phyloP scores from a whole-genome alignment of 2,113 vertebrate genomes.

The Puffinus mauretanicus region DNA sequence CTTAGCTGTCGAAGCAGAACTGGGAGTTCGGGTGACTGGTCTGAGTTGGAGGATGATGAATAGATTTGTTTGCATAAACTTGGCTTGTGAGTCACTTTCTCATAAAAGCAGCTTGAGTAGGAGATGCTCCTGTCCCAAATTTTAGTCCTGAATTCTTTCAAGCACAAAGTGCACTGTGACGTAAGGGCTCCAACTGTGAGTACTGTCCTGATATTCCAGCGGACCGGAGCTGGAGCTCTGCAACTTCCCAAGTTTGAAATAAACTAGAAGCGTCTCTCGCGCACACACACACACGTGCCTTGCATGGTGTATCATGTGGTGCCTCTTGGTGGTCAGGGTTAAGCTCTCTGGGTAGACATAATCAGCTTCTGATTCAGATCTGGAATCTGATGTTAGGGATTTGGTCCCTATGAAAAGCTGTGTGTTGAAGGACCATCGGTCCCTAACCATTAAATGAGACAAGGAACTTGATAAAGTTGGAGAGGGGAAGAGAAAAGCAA shows the following conservation, averaged over 20 bases:
- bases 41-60: conserved; percentile 33
- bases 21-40: background rate
- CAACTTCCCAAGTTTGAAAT: background rate
- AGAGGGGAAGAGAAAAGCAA: background rate
- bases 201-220: background rate
- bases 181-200: background rate
- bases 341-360: background rate
- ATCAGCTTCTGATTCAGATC: background rate
- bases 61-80: conserved; percentile 17
- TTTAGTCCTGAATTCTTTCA: conserved; percentile 12
- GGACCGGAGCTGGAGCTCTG: background rate
- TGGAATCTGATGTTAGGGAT: background rate
- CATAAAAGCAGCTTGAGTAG: background rate
- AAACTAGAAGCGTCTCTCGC: background rate
- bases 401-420: background rate
- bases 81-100: conserved; percentile 38
- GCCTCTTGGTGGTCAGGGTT: background rate
- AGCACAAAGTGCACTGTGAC: background rate
- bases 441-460: background rate
- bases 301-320: background rate
- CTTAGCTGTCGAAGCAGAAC: background rate
- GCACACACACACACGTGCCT: background rate
- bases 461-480: background rate
- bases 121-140: conserved; percentile 21
- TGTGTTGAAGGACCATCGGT: background rate